These are phyloP conservation scores for Xiphophorus couchianus DNA, from an alignment of 2,113 vertebrate species.

Conservation along the genomic window DNA sequence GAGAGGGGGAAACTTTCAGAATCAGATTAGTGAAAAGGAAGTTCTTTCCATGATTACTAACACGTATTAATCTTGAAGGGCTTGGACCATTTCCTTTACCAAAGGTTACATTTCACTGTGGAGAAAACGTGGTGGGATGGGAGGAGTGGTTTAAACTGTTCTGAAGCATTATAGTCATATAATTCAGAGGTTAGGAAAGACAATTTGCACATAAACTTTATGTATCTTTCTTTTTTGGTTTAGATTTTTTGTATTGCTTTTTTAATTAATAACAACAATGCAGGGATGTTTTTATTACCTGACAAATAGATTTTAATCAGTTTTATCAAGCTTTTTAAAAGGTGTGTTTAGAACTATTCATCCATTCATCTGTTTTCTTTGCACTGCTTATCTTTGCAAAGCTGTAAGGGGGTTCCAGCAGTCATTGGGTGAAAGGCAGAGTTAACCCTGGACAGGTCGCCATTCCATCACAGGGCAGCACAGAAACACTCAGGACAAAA, in stretches of 20 bases:
- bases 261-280: too few relatives aligned
- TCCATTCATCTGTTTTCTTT: too few relatives aligned
- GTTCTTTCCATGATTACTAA: not conserved
- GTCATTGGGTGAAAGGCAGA: not conserved
- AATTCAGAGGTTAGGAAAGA: not conserved
- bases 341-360: too few relatives aligned
- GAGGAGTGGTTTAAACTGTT: not conserved
- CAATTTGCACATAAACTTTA: not conserved
- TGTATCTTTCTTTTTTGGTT: not conserved
- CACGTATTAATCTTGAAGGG: not conserved
- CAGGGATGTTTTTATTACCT: too few relatives aligned
- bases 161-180: not conserved
- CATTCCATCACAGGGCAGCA: not conserved
- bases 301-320: too few relatives aligned
- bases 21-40: not conserved
- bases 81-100: not conserved
- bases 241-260: not conserved
- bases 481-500: not conserved
- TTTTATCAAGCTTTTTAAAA: too few relatives aligned
- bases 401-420: not conserved
- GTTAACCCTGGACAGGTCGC: not conserved
- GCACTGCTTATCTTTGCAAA: not conserved
- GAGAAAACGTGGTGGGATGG: not conserved
- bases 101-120: not conserved
- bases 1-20: not conserved